These are phyloP conservation scores for Phorcus lineatus DNA, from an alignment of 2,888 invertebrate species.

Conservation along the genomic window DNA sequence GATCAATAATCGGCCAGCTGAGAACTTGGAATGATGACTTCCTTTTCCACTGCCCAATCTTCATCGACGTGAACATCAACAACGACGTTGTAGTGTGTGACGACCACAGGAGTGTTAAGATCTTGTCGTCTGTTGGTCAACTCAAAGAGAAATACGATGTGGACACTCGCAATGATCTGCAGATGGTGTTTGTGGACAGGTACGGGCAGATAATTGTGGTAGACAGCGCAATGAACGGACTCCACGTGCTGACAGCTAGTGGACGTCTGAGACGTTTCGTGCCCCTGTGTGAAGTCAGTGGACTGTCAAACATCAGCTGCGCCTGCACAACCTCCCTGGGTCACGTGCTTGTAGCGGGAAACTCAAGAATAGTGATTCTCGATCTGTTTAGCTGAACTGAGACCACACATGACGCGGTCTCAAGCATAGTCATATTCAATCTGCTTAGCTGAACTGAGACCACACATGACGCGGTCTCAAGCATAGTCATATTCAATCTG, in stretches of 20 bases:
- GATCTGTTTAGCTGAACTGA: not conserved
- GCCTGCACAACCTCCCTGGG: not conserved
- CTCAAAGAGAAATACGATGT: not conserved
- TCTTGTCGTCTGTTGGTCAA: not conserved
- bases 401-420: too few species aligned
- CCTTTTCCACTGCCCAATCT: slow-evolving; percentile 10
- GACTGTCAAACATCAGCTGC: not conserved
- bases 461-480: too few species aligned
- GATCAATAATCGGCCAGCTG: not conserved
- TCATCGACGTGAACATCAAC: slow-evolving; percentile 1
- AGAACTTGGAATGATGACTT: not conserved
- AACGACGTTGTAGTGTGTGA: slow-evolving; percentile 3
- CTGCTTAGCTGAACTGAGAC: too few species aligned
- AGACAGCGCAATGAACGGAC: not conserved
- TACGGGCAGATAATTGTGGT: slow-evolving; percentile 5
- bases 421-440: too few species aligned
- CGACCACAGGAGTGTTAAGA: slow-evolving; percentile 10
- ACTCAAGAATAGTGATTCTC: not conserved
- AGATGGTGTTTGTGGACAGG: not conserved
- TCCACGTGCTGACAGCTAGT: not conserved
- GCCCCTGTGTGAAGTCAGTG: not conserved
- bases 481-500: too few species aligned
- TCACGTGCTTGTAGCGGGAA: not conserved
- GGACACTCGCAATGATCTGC: not conserved
- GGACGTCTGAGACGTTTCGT: not conserved